Evolutionary conservation across 2,113 vertebrate genomes (phyloP), one percentile per base, ranked within the genome.

Genomic region (Spermophilus dauricus): DNA sequence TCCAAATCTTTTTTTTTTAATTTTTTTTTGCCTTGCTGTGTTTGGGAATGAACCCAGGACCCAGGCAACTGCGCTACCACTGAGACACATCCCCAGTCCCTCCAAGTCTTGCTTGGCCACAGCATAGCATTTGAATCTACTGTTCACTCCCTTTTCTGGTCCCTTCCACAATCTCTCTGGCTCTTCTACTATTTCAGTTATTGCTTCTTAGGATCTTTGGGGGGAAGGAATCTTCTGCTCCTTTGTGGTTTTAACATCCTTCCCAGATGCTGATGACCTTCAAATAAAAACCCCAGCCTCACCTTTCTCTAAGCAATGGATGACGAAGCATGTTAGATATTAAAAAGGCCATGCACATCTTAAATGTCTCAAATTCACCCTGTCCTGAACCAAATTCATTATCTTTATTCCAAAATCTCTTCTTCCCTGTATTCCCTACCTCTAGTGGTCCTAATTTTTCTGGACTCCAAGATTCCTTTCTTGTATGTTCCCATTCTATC

Each of bases 291-390:
- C 17, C 63, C 45, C 51, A 53, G 51, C 51, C 51, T 53, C 51
- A 53, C 51, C 51, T 53, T 53, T 53, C 51, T 53, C 13, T 24
- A 26, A 34, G 34, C 13, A 34, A 32, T 53, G 1, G 86, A 28
- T 9, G 26, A 75, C 4, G 75, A 61, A 86, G 58, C n/a, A 63
- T 16, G 37, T 61, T 9, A 61, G 34, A 53, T 56, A 53, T 2
- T 4, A 32, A 42, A 53, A 81, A 77, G 67, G 6, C 8, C 0
- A 0, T 39, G 39, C 12, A 48, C 5, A 5, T 30, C 37, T 30
- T 24, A 20, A 24, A 42, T 17, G 11, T 2, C 24, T 82, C 87
- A 86, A 39, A 86, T 9, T 53, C 32, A 51, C 20, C 3, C 0
- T 53, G 11, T 34, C 30, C 61, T 84, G 69, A 42, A 67, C 39